A percentile compares a stretch with the other conserved stretches of the same genome.
These are phyloP conservation scores for Tenthredo distinguenda DNA, from an alignment of 2,888 invertebrate species.

Conservation along the genomic window DNA sequence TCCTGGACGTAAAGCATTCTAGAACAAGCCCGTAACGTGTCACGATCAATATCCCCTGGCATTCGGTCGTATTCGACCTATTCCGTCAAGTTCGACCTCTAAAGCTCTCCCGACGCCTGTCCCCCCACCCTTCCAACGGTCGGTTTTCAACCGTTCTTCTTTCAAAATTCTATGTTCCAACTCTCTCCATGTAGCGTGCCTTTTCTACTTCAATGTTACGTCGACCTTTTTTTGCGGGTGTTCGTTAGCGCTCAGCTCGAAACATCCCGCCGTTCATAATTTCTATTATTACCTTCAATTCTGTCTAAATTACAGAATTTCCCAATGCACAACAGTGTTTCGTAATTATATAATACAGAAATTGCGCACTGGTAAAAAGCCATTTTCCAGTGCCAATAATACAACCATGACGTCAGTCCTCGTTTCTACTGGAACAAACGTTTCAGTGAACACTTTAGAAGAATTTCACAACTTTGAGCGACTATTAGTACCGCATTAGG, in stretches of 20 bases:
- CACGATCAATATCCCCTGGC: conserved; percentile 69
- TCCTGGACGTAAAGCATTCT: conserved; percentile 27
- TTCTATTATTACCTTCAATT: not conserved
- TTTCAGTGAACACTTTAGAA: not conserved
- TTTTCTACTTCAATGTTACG: not conserved
- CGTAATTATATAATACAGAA: not conserved
- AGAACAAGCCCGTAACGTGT: conserved; percentile 57
- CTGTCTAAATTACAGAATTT: not conserved
- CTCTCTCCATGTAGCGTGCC: conserved; percentile 22
- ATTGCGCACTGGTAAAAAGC: not conserved
- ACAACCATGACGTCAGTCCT: not conserved
- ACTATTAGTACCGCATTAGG: not conserved
- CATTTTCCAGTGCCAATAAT: not conserved
- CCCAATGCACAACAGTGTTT: not conserved
- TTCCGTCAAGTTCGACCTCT: conserved; percentile 68
- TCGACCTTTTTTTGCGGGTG: not conserved
- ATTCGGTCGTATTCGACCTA: conserved; percentile 72
- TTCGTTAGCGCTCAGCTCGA: not conserved
- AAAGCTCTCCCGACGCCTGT: conserved; percentile 20
- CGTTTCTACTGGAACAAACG: not conserved
- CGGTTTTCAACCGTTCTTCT: conserved; percentile 42
- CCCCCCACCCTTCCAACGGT: conserved; percentile 1
- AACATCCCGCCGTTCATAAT: not conserved
- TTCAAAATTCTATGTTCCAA: conserved; percentile 19
- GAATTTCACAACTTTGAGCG: conserved; percentile 21